phyloP scores from a whole-genome alignment of 2,888 invertebrate species.

The Tetheella fluctuosa region DNA sequence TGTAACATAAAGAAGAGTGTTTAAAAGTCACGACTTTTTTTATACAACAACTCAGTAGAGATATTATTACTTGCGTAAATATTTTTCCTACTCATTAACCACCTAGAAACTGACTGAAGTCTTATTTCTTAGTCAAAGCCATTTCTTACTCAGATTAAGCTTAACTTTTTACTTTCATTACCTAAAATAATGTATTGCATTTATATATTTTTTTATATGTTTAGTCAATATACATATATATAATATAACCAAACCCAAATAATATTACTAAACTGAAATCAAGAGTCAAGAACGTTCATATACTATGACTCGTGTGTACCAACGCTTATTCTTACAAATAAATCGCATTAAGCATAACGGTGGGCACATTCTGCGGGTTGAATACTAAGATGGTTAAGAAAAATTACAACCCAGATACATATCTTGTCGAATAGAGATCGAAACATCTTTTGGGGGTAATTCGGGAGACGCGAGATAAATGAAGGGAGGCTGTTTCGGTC shows the following conservation, averaged over 20 bases:
- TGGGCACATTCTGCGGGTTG: conserved; percentile 58
- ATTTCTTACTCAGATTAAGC: too few relatives aligned
- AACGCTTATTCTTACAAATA: conserved; percentile 27
- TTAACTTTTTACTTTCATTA: too few relatives aligned
- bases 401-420: conserved; percentile 73
- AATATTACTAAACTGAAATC: too few relatives aligned
- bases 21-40: neutral
- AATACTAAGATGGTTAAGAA: conserved; percentile 70
- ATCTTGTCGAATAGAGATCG: conserved; percentile 61
- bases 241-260: too few relatives aligned
- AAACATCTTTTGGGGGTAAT: conserved; percentile 65
- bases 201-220: too few relatives aligned
- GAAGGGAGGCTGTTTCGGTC: conserved; percentile 42
- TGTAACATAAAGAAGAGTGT: neutral
- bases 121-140: too few relatives aligned
- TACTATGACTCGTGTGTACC: neutral
- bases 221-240: too few relatives aligned
- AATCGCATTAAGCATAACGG: conserved; percentile 59
- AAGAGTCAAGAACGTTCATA: neutral
- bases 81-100: too few relatives aligned
- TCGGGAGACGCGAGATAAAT: conserved; percentile 50
- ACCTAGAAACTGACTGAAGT: too few relatives aligned
- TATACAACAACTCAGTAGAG: neutral
- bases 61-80: too few relatives aligned
- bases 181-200: too few relatives aligned